Percentiles rank a stretch among this genome's conserved stretches.
phyloP scores from a whole-genome alignment of 2,888 invertebrate genomes.

The Nephrotoma guestfalica region DNA sequence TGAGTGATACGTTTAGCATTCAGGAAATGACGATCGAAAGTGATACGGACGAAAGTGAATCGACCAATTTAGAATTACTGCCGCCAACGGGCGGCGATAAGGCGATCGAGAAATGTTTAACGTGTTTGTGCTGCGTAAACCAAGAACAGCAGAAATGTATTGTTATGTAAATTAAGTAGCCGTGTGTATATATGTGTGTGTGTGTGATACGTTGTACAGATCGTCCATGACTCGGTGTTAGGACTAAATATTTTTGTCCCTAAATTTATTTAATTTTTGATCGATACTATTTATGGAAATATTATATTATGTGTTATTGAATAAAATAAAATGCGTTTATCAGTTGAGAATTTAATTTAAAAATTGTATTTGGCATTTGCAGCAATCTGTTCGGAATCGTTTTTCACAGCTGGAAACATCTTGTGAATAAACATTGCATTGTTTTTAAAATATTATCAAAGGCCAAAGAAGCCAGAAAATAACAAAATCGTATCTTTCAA shows the following conservation, averaged over 20 bases:
- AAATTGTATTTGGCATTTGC: too few species aligned
- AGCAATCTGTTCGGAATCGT: too few species aligned
- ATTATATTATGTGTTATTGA: neutral
- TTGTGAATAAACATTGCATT: too few species aligned
- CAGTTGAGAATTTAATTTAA: neutral
- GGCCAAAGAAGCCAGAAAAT: too few species aligned
- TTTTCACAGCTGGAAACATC: too few species aligned
- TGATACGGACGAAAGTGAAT: constrained; percentile 28
- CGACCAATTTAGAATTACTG: constrained; percentile 29
- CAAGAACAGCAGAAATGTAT: neutral
- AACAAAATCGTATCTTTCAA: too few species aligned
- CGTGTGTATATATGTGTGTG: neutral
- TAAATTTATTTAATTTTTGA: neutral
- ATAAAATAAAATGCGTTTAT: neutral
- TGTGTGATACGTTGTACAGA: neutral
- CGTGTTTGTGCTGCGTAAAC: neutral
- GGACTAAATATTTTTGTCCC: neutral
- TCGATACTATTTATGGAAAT: neutral
- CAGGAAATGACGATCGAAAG: constrained; percentile 34
- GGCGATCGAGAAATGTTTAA: constrained; percentile 17
- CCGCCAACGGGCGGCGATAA: constrained; percentile 24
- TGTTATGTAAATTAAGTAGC: neutral
- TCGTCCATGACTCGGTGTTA: neutral
- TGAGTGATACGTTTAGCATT: constrained; percentile 33
- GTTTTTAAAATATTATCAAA: too few species aligned